Percentiles rank a stretch among this genome's conserved stretches.
Evolutionary conservation across 2,797 vertebrate species (phyloP).

Genomic region (Linurgus olivaceus): DNA sequence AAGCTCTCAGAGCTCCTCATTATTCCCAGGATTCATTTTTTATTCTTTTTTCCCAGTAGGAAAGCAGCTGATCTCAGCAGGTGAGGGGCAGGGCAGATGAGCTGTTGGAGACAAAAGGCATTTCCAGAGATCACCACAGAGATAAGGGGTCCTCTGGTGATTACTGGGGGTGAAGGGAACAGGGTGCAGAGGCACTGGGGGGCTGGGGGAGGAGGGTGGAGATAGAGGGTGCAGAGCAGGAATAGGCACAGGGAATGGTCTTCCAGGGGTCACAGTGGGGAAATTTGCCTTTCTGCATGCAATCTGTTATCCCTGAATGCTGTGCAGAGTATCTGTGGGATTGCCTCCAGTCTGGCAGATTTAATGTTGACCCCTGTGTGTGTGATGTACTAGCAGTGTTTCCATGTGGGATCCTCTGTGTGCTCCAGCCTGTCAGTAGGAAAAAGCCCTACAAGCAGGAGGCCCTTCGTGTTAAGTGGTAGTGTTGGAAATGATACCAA

Average conservation of each 20-base stretch:
- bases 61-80: constrained; percentile 22
- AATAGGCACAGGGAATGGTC: neutral
- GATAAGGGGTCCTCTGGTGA: neutral
- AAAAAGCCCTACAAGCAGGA: neutral
- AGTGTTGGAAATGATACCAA: neutral
- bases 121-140: neutral
- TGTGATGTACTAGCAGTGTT: neutral
- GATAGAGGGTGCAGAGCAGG: neutral
- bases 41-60: neutral
- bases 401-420: neutral
- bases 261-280: neutral
- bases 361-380: accelerated
- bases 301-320: too few species aligned
- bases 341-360: neutral
- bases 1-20: constrained; percentile 23
- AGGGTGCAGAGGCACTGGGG: neutral
- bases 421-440: neutral
- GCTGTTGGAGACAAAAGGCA: neutral
- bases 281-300: neutral
- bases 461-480: neutral
- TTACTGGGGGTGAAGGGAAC: neutral
- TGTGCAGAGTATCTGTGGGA: accelerated
- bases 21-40: constrained; percentile 12
- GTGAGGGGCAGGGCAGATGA: neutral
- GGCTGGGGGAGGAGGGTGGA: accelerated